Evolutionary conservation across 2,888 invertebrate species (phyloP).

Genomic region (Eupithecia subfuscata): DNA sequence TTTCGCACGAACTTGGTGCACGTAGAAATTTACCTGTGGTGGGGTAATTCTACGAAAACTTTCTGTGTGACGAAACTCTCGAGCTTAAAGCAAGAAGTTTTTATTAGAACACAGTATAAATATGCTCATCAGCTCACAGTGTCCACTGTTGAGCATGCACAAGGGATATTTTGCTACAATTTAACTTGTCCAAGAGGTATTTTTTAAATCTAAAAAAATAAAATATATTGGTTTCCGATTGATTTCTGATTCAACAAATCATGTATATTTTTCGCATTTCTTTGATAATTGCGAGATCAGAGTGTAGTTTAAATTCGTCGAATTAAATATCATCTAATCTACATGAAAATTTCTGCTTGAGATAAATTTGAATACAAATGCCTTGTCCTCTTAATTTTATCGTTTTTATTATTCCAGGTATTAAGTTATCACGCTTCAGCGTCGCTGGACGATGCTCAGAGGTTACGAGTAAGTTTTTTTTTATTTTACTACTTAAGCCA

Average conservation of each 20-base stretch:
- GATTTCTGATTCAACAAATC: too few species aligned
- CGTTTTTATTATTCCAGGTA: slow-evolving; percentile 69
- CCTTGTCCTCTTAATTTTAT: neutral
- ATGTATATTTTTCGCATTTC: too few species aligned
- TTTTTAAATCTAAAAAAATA: too few species aligned
- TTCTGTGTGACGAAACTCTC: neutral
- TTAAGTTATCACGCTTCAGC: slow-evolving; percentile 98
- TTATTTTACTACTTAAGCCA: neutral
- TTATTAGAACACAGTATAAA: neutral
- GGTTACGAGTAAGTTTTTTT: slow-evolving; percentile 89
- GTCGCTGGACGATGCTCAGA: slow-evolving; percentile 93
- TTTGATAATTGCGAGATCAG: neutral
- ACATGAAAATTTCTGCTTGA: neutral
- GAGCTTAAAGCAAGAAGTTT: neutral
- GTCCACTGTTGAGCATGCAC: neutral
- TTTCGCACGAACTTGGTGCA: slow-evolving; percentile 7
- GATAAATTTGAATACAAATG: neutral
- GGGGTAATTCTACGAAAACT: neutral
- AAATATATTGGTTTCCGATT: too few species aligned
- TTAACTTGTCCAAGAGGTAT: too few species aligned
- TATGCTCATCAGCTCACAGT: neutral
- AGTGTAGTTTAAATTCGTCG: neutral
- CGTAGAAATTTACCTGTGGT: slow-evolving; percentile 5
- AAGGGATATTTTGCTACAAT: too few species aligned
- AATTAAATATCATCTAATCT: neutral